A percentile compares a stretch with the other conserved stretches of the same genome.
Conservation (phyloP, 2,797 vertebrate genomes). For the Mormyrops attenuatus region DNA sequence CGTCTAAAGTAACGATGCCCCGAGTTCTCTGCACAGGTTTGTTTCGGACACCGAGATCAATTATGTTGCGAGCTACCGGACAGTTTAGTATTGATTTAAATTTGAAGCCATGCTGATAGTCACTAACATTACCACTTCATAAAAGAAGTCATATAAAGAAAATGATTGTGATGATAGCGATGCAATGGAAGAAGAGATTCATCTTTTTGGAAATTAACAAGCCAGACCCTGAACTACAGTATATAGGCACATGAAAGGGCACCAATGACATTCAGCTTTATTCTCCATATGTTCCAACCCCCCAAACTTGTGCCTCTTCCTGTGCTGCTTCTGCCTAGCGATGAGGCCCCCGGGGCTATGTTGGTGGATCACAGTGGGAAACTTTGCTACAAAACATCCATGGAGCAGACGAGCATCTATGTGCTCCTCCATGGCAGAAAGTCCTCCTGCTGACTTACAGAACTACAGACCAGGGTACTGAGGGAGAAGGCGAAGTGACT, state of each 20-base stretch:
- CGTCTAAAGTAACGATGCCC: background rate
- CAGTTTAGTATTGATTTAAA: background rate
- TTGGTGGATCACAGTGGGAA: background rate
- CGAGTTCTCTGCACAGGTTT: background rate
- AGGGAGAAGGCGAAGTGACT: background rate
- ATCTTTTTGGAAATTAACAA: background rate
- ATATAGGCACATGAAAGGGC: background rate
- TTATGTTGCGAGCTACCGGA: background rate
- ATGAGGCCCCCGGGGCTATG: background rate
- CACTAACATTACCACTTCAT: slow-evolving; percentile 2
- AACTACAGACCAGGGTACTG: background rate
- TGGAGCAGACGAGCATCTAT: background rate
- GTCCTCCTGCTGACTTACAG: background rate
- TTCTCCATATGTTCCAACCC: background rate
- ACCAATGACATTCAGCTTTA: background rate
- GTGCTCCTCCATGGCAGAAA: background rate
- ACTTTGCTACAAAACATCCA: background rate
- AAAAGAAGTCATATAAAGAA: background rate
- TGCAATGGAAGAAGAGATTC: background rate
- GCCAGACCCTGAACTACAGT: background rate
- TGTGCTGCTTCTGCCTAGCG: background rate
- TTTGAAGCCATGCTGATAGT: background rate
- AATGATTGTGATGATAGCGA: background rate
- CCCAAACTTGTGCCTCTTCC: background rate
- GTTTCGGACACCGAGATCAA: background rate